These are phyloP conservation scores for Atrichornis clamosus DNA, from an alignment of 2,113 vertebrate species.

Conservation along the genomic window DNA sequence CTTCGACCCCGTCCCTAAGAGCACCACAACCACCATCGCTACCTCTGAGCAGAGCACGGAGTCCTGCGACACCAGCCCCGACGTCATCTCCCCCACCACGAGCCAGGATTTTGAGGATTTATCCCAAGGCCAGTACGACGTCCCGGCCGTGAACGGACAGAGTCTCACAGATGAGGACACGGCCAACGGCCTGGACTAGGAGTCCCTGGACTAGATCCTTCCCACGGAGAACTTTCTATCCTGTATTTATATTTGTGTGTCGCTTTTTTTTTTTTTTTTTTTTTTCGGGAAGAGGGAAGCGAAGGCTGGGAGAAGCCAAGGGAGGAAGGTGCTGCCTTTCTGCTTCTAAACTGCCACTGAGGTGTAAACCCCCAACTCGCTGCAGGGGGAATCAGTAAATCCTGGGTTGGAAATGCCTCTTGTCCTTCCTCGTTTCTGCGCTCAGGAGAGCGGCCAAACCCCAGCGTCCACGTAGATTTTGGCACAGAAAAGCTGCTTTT, in stretches of 20 bases:
- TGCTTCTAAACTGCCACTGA: background rate
- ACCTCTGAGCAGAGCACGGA: slow-evolving; percentile 93
- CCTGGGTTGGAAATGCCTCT: background rate
- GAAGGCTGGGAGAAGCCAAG: background rate
- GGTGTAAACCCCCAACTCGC: accelerated
- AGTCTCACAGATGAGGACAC: slow-evolving; percentile 67
- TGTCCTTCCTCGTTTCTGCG: background rate
- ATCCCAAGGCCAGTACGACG: slow-evolving; percentile 78
- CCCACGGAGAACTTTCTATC: background rate
- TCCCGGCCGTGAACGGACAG: slow-evolving; percentile 77
- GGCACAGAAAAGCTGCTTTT: accelerated
- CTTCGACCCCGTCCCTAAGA: slow-evolving; percentile 82
- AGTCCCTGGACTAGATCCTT: accelerated
- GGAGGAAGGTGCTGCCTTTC: background rate
- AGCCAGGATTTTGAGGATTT: slow-evolving; percentile 94
- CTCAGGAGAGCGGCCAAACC: background rate
- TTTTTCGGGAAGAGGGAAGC: background rate
- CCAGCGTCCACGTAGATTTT: accelerated
- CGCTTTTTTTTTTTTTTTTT: background rate
- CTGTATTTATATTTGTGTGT: background rate
- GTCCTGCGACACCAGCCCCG: slow-evolving; percentile 92
- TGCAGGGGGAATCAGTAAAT: background rate
- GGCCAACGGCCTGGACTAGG: background rate
- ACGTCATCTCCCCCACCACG: slow-evolving; percentile 84
- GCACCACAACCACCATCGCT: slow-evolving; percentile 80